These are phyloP conservation scores for Mactra quadrangularis DNA, from an alignment of 1,140 invertebrate genomes.

Conservation along the genomic window DNA sequence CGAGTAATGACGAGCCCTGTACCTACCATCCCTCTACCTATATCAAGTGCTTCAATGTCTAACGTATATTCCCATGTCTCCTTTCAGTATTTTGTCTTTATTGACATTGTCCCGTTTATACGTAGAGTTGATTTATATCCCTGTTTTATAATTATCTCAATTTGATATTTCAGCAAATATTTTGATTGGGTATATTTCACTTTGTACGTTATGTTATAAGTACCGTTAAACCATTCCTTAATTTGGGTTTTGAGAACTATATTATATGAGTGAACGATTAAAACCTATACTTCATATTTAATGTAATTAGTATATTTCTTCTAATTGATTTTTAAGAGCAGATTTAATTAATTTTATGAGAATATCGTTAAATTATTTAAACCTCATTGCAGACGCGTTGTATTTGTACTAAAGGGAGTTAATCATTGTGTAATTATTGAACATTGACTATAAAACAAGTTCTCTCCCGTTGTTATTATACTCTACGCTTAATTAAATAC, in stretches of 20 bases:
- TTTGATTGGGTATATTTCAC: slow-evolving; percentile 40
- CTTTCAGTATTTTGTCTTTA: neutral
- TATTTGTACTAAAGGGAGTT: neutral
- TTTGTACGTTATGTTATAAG: no score
- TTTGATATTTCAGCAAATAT: slow-evolving; percentile 38
- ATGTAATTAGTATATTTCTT: no score
- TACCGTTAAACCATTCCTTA: no score
- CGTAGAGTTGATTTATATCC: neutral
- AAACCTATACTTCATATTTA: no score
- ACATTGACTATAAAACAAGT: slow-evolving; percentile 1
- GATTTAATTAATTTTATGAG: no score
- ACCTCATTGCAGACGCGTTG: no score
- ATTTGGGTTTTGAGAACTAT: no score
- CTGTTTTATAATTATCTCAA: slow-evolving; percentile 12
- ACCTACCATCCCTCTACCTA: slow-evolving; percentile 15
- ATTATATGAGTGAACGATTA: no score
- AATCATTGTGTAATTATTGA: neutral
- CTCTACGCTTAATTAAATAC: no score
- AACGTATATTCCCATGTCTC: slow-evolving; percentile 2
- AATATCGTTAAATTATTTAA: no score
- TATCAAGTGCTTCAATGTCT: neutral
- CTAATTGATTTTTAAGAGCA: no score
- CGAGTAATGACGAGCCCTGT: slow-evolving; percentile 11
- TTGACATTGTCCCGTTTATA: slow-evolving; percentile 28
- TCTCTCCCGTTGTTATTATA: slow-evolving; percentile 17